Evolutionary conservation across 2,797 vertebrate species (phyloP).

Genomic region (Cygnus olor): DNA sequence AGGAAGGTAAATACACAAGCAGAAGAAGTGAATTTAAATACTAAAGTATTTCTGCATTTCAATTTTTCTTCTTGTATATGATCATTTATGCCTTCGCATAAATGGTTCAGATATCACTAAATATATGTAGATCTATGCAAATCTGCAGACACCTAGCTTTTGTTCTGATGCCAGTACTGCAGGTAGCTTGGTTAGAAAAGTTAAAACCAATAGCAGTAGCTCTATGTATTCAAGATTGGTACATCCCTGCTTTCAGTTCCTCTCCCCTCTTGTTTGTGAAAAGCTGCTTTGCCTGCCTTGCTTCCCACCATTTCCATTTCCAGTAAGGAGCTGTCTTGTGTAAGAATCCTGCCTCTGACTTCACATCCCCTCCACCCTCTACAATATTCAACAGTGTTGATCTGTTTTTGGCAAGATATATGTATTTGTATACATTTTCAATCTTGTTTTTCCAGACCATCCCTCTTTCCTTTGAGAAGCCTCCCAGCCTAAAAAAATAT

Average conservation of each 20-base stretch:
- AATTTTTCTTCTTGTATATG: neutral
- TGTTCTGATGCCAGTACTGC: neutral
- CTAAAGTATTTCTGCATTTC: neutral
- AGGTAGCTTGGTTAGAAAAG: neutral
- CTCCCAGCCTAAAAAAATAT: neutral
- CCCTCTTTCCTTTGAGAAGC: neutral
- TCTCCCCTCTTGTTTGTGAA: neutral
- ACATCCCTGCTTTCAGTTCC: neutral
- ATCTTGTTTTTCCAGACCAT: neutral
- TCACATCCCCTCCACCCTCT: neutral
- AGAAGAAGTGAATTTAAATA: neutral
- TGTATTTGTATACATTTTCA: neutral
- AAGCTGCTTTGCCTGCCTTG: neutral
- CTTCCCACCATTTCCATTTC: neutral
- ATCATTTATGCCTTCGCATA: neutral
- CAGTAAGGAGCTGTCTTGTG: neutral
- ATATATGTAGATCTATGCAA: neutral
- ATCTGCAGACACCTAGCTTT: neutral
- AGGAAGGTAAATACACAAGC: neutral
- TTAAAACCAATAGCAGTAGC: neutral
- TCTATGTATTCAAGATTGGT: neutral
- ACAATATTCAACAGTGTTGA: neutral
- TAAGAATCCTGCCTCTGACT: neutral
- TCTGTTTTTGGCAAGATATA: neutral
- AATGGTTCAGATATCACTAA: neutral